A percentile compares a stretch with the other conserved stretches of the same genome.
Conservation (phyloP, 2,113 vertebrate genomes). For the Drymodes brunneopygia region DNA sequence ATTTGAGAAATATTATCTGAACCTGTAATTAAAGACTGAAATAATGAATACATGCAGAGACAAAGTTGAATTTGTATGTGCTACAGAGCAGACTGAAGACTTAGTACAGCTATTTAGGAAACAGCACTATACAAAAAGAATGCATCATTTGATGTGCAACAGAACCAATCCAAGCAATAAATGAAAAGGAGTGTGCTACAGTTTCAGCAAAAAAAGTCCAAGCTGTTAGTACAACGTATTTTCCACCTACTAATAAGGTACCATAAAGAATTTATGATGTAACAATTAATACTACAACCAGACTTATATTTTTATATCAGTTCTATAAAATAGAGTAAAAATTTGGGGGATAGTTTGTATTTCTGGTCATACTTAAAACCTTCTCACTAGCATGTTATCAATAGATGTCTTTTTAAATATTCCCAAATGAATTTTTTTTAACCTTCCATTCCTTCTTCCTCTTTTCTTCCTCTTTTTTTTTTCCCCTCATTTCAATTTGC, state of each 20-base stretch:
- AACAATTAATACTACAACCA: neutral
- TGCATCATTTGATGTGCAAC: neutral
- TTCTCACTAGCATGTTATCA: neutral
- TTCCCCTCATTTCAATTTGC: neutral
- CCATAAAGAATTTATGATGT: neutral
- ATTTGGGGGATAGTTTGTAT: neutral
- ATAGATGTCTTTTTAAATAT: slow-evolving; percentile 43
- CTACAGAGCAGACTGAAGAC: neutral
- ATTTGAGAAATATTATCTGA: neutral
- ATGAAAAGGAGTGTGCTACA: neutral
- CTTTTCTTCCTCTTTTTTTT: neutral
- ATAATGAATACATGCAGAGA: neutral
- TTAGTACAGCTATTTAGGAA: neutral
- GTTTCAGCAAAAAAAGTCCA: neutral
- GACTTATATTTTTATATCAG: neutral
- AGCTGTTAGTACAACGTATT: neutral
- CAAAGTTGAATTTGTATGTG: neutral
- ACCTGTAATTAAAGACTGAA: neutral
- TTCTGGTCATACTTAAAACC: neutral
- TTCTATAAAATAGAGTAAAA: neutral
- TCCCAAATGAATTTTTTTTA: slow-evolving; percentile 16
- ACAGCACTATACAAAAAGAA: neutral
- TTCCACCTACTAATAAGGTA: neutral
- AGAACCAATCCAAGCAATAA: neutral
- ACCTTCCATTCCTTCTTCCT: neutral